phyloP scores from a whole-genome alignment of 2,797 vertebrate genomes.

The Microhierax caerulescens region DNA sequence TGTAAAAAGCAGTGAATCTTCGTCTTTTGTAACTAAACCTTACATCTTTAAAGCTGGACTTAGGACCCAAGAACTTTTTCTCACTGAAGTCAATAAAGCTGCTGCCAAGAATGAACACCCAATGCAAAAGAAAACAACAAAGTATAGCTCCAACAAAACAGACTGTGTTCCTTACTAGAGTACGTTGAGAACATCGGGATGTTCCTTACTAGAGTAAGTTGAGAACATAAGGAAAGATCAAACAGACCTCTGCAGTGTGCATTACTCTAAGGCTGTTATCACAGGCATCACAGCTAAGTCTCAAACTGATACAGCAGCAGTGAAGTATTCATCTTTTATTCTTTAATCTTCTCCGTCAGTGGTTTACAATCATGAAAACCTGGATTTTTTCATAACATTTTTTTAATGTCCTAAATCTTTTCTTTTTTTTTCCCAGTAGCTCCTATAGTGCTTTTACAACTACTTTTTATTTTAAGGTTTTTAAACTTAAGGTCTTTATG shows the following conservation, averaged over 20 bases:
- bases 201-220: not conserved
- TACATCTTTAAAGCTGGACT: not conserved
- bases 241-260: not conserved
- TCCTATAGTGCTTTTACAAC: not conserved
- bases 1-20: not conserved
- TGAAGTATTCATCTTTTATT: not conserved
- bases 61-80: no score
- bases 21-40: not conserved
- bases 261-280: not conserved
- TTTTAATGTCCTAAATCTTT: not conserved
- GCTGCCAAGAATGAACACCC: not conserved
- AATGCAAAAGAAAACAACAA: not conserved
- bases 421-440: not conserved
- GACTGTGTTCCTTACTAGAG: not conserved
- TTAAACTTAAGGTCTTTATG: no score
- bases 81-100: accelerated
- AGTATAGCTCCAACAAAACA: accelerated
- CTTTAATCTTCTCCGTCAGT: not conserved
- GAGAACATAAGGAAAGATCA: not conserved
- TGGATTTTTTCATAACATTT: not conserved
- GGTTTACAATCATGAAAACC: not conserved
- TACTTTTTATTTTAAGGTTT: not conserved
- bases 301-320: not conserved
- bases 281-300: not conserved
- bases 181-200: not conserved